A percentile compares a stretch with the other conserved stretches of the same genome.
Evolutionary conservation across 2,797 vertebrate genomes (phyloP).

Genomic region (Otolemur crassicaudatus): DNA sequence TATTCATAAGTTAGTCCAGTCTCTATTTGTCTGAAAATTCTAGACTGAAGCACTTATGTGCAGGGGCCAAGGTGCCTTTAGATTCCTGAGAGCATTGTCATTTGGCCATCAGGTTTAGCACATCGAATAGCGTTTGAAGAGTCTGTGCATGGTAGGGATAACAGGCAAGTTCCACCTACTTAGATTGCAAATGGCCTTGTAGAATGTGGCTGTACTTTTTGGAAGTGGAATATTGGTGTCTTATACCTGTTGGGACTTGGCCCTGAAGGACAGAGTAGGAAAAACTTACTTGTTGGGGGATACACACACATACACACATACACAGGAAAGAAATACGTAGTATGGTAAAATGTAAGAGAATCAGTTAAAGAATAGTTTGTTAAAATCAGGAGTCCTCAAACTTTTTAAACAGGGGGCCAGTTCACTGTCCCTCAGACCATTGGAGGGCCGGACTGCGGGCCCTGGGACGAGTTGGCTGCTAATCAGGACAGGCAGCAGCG

Average conservation of each 20-base stretch:
- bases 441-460: too few species aligned
- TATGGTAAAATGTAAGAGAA: not conserved
- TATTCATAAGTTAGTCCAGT: not conserved
- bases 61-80: not conserved
- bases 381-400: not conserved
- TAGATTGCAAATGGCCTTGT: not conserved
- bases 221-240: not conserved
- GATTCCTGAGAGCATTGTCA: not conserved
- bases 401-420: too few species aligned
- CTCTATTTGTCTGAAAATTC: not conserved
- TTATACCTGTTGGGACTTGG: not conserved
- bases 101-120: not conserved
- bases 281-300: not conserved
- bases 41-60: not conserved
- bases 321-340: not conserved
- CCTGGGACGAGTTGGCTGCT: too few species aligned
- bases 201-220: not conserved
- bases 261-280: not conserved
- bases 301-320: too few species aligned
- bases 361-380: not conserved
- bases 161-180: not conserved
- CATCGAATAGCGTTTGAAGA: not conserved
- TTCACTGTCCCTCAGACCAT: too few species aligned
- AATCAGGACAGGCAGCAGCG: too few species aligned
- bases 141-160: not conserved